Evolutionary conservation across 1,140 invertebrate species (phyloP), one percentile per base, ranked within the genome.

Genomic region (Marisa cornuarietis): DNA sequence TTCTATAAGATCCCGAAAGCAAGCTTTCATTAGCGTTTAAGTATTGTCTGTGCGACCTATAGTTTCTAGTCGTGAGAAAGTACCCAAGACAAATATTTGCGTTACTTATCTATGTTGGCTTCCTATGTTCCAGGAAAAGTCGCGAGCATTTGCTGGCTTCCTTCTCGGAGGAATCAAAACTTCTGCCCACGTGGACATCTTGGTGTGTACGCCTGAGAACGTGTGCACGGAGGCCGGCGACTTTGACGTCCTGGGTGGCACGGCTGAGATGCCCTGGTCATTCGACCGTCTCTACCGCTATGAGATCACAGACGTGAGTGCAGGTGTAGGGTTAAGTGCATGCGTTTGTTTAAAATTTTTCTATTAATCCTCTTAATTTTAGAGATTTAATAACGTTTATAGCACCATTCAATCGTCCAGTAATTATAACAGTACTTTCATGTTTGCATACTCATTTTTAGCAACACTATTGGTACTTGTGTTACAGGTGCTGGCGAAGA

Each of bases 231-330:
- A 42, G 14, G 82, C 71, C 22, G 82, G 82, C 11, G 26, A 81
- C 31, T 79, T 81, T 52, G 75, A 76, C 31, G 24, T 83, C 58
- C 73, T 83, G 54, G 82, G 82, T 20, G 82, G 82, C 42, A 49
- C 80, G 71, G 71, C 76, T 49, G 82, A 83, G 71, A 83, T 81
- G 82, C 77, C 76, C 1, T 83, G 82, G 82, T 24, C 22, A 31
- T 84, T 82, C 77, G 83, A 84, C 71, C 73, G 83, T 51, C 75
- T 82, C 52, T 84, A 81, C 62, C 82, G 81, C 61, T 82, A 82
- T 61, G 83, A 84, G 66, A 84, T 84, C 71, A 84, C 83, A 14
- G 62, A 79, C 6, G 66, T 65, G 11, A 9, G 54, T 58, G 54
- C 54, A 58, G 11, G 54, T 58, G 54, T 58, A 8, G 54, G 54